Conservation (phyloP, 2,888 invertebrate genomes). For the Hedya salicella region DNA sequence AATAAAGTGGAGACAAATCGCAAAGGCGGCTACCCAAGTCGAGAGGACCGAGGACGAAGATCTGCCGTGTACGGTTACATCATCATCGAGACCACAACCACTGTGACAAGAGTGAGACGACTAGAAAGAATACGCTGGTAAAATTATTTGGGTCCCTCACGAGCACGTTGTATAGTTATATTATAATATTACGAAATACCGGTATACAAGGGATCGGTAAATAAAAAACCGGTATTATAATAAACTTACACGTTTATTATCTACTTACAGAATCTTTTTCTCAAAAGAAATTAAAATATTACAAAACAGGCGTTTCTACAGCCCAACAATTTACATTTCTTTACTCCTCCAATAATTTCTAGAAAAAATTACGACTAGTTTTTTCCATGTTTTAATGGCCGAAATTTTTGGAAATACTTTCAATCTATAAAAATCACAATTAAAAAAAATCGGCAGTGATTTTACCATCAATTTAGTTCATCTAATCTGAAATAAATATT, state of each 20-base stretch:
- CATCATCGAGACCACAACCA: too few species aligned
- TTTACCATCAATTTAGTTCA: slow-evolving; percentile 24
- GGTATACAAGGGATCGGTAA: too few species aligned
- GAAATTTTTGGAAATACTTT: slow-evolving; percentile 49
- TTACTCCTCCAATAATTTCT: slow-evolving; percentile 50
- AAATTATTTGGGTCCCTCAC: too few species aligned
- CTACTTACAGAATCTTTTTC: slow-evolving; percentile 76
- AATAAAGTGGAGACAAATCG: too few species aligned
- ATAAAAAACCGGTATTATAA: slow-evolving; percentile 57
- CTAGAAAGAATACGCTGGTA: too few species aligned
- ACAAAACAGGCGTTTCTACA: slow-evolving; percentile 68
- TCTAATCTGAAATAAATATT: slow-evolving; percentile 33
- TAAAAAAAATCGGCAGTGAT: slow-evolving; percentile 29
- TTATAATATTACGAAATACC: too few species aligned
- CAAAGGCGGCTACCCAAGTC: too few species aligned
- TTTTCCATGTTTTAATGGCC: slow-evolving; percentile 58
- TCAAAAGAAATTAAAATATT: slow-evolving; percentile 56
- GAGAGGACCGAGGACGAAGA: too few species aligned
- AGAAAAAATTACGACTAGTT: slow-evolving; percentile 69
- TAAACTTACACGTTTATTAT: slow-evolving; percentile 80
- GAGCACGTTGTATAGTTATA: too few species aligned
- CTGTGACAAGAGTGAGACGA: too few species aligned
- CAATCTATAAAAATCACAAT: slow-evolving; percentile 18
- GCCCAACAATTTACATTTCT: slow-evolving; percentile 60
- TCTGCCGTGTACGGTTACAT: too few species aligned